Evolutionary conservation across 2,797 vertebrate species (phyloP), one percentile per base, ranked within the genome.

Genomic region (Channa striata): DNA sequence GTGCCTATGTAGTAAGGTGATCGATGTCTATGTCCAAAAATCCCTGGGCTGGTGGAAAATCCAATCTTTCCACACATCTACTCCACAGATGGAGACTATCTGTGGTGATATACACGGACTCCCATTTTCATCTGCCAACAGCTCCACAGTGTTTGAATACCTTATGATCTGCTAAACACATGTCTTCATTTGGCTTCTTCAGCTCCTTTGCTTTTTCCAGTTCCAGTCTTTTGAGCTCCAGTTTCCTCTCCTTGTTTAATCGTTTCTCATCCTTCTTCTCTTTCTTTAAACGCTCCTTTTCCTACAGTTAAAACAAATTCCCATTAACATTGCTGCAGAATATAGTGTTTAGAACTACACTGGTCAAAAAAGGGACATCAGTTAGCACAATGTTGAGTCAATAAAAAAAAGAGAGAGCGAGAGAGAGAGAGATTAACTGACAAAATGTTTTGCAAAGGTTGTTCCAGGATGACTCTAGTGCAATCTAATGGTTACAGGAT

Each of bases 141-240:
- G 66, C 48, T 47, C 64, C 42, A 62, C 46, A 72, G 25, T 46
- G 42, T 36, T 57, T 65, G 50, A 82, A 87, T 95, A 99, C 98
- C 96, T 98, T 96, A 77, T 98, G 97, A 92, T 99, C 97, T 68
- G 93, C 91, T 91, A 99, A 95, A 88, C 96, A 98, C 96, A 98
- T 94, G 90, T 99, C 98, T 93, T 99, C 97, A 42, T 96, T 98
- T 68, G 97, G 96, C 81, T 97, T 98, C 94, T 97, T 99, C 52
- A 99, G 91, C 85, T 98, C 97, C 82, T 96, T 98, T 30, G 96
- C 97, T 88, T 97, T 97, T 91, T 97, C 95, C 83, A 98, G 89
- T 82, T 98, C 97, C 87, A 98, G 72, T 72, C 96, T 93, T 60
- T 95, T 92, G 59, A 97, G 95, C 78, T 98, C 96, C 76, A 97